phyloP scores from a whole-genome alignment of 2,888 invertebrate genomes.

The Melipona bicolor region DNA sequence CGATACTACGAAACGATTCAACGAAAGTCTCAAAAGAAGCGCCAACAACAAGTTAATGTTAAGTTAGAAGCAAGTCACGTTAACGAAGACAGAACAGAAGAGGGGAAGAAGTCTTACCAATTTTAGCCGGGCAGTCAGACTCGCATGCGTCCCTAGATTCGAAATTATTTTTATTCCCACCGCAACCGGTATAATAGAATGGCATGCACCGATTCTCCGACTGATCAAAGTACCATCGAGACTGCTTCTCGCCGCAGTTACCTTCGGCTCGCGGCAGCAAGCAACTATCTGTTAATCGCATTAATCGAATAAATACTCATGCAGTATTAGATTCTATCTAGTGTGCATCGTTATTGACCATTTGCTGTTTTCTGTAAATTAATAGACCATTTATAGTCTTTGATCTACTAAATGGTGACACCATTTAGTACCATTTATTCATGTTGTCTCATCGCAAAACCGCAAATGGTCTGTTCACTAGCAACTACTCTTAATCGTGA shows the following conservation, averaged over 20 bases:
- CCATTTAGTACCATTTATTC: not conserved
- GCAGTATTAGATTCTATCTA: conserved; percentile 75
- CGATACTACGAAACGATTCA: not conserved
- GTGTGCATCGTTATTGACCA: conserved; percentile 2
- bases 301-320: conserved; percentile 76
- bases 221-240: conserved; percentile 94
- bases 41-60: conserved; percentile 22
- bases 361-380: not conserved
- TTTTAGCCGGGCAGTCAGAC: conserved; percentile 90
- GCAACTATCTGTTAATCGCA: conserved; percentile 89
- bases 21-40: not conserved
- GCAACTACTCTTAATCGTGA: not conserved
- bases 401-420: not conserved
- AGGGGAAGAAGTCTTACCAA: conserved; percentile 88
- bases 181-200: conserved; percentile 97
- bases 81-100: not conserved
- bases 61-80: not conserved
- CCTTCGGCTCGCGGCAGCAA: conserved; percentile 90
- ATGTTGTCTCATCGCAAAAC: not conserved
- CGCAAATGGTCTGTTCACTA: not conserved
- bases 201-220: conserved; percentile 94
- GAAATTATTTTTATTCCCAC: conserved; percentile 95
- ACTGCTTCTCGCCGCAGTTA: conserved; percentile 90
- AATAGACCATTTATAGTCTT: not conserved
- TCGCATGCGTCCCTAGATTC: conserved; percentile 90